Evolutionary conservation across 2,113 vertebrate species (phyloP).

Genomic region (Caracal caracal): DNA sequence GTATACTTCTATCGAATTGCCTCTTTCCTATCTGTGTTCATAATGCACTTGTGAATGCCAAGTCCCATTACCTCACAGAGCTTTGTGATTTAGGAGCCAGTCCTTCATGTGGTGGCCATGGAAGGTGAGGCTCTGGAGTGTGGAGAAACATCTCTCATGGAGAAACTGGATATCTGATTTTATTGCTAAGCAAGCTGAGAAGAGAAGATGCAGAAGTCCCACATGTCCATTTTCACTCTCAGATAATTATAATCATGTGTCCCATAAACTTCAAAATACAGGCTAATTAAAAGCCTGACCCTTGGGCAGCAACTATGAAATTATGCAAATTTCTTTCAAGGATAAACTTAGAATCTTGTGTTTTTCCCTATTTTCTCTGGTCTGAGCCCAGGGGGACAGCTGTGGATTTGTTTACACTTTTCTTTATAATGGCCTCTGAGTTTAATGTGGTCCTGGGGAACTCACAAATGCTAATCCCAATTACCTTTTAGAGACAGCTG

Average conservation of each 20-base stretch:
- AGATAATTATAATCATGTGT: background rate
- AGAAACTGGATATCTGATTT: background rate
- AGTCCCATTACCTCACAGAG: too few species aligned
- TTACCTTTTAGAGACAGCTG: too few species aligned
- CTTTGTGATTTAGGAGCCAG: background rate
- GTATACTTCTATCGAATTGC: background rate
- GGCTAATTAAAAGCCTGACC: background rate
- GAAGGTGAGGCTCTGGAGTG: background rate
- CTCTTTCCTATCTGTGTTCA: background rate
- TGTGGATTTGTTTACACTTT: too few species aligned
- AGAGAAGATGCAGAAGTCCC: background rate
- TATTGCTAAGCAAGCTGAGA: background rate
- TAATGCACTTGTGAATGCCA: background rate
- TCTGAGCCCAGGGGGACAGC: too few species aligned
- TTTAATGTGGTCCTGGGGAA: too few species aligned
- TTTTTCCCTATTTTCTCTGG: too few species aligned
- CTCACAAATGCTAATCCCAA: too few species aligned
- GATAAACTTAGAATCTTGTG: too few species aligned
- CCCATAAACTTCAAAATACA: background rate
- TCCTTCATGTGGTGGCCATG: background rate
- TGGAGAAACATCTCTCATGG: background rate
- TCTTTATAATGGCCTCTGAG: too few species aligned
- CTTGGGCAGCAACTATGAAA: too few species aligned
- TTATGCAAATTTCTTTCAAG: too few species aligned
- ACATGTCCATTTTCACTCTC: background rate